Conservation (phyloP, 2,113 vertebrate genomes). For the Rhinoptilus africanus region DNA sequence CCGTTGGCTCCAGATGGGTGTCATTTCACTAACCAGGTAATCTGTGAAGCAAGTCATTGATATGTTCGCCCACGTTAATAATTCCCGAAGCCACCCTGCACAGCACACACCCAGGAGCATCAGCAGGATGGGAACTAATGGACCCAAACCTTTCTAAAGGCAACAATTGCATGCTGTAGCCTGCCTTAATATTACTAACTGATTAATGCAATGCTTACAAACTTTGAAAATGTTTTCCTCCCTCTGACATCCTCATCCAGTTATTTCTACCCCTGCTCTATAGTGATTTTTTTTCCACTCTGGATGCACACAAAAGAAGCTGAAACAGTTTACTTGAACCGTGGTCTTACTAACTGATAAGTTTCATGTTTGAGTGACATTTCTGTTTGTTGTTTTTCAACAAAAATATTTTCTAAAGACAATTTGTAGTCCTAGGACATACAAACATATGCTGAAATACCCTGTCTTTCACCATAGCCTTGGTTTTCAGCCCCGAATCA, state of each 20-base stretch:
- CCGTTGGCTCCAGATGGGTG: not conserved
- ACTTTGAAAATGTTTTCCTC: not conserved
- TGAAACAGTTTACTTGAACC: not conserved
- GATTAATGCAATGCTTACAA: not conserved
- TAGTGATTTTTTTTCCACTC: not conserved
- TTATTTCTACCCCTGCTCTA: not conserved
- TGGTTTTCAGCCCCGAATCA: not conserved
- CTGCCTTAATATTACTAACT: not conserved
- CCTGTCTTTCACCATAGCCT: not conserved
- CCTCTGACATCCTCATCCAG: not conserved
- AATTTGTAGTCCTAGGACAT: not conserved
- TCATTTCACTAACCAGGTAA: not conserved
- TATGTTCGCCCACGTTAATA: not conserved
- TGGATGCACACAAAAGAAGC: not conserved
- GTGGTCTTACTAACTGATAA: not conserved
- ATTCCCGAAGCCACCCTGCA: not conserved
- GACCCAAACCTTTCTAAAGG: not conserved
- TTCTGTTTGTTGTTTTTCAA: not conserved
- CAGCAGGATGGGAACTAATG: not conserved
- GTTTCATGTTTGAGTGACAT: not conserved
- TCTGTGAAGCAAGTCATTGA: not conserved
- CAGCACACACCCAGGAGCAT: not conserved
- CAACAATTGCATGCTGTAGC: rapidly evolving
- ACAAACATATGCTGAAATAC: not conserved
- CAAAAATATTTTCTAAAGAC: not conserved